Percentiles rank a stretch among this genome's conserved stretches.
Conservation (phyloP, 2,888 invertebrate species). For the Nysson spinosus region DNA sequence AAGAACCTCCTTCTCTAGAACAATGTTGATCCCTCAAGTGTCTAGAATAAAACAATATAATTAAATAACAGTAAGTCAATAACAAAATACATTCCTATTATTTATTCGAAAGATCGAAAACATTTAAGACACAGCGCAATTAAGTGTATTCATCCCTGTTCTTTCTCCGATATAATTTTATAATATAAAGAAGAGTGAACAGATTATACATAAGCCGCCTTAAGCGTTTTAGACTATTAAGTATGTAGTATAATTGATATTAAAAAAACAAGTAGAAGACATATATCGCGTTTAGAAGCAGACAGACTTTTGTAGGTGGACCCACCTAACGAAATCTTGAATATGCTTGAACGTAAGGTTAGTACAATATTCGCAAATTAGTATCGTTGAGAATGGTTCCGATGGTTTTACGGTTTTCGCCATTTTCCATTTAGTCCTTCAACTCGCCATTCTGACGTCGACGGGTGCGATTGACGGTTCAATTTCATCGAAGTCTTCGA, state of each 20-base stretch:
- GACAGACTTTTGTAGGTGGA: constrained; percentile 32
- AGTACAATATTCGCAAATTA: constrained; percentile 73
- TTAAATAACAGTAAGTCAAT: neutral
- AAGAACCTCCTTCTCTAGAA: constrained; percentile 90
- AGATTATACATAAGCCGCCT: too few relatives aligned
- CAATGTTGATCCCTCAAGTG: constrained; percentile 90
- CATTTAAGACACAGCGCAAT: neutral
- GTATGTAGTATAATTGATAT: neutral
- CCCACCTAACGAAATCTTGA: constrained; percentile 74
- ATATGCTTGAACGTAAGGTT: constrained; percentile 74
- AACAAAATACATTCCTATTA: neutral
- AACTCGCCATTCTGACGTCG: constrained; percentile 56
- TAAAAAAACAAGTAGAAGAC: neutral
- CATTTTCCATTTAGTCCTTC: constrained; percentile 63
- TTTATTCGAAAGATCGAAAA: neutral
- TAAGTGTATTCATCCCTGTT: neutral
- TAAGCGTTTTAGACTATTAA: neutral
- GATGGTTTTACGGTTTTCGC: constrained; percentile 70
- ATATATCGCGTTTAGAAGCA: neutral
- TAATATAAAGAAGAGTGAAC: too few relatives aligned
- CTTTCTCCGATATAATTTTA: too few relatives aligned
- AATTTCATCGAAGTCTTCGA: constrained; percentile 16
- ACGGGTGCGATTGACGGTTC: constrained; percentile 14
- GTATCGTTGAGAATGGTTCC: constrained; percentile 61
- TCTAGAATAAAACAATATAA: constrained; percentile 78